Evolutionary conservation across 1,140 invertebrate species (phyloP).

Genomic region (Catajapyx aquilonaris): DNA sequence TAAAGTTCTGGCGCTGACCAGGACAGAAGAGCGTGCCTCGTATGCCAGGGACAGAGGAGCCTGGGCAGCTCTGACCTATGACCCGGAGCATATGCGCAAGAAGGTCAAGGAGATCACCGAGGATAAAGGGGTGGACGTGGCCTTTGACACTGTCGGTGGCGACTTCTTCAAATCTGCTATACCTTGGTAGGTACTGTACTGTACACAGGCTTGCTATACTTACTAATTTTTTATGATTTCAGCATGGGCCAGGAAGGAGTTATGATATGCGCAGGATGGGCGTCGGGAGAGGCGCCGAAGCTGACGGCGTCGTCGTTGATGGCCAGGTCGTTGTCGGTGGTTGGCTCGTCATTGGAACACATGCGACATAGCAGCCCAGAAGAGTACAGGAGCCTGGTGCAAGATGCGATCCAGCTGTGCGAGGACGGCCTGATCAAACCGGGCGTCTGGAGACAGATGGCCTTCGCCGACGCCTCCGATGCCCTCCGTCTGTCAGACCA

Average conservation of each 20-base stretch:
- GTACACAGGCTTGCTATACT: no score
- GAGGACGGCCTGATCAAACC: no score
- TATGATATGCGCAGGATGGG: not conserved
- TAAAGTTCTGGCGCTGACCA: constrained; percentile 36
- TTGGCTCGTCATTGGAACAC: not conserved
- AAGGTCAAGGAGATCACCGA: constrained; percentile 29
- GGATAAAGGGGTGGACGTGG: constrained; percentile 28
- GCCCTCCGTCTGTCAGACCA: no score
- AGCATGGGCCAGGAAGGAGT: not conserved
- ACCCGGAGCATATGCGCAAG: constrained; percentile 26
- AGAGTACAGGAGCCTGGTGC: no score
- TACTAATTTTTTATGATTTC: constrained; percentile 6
- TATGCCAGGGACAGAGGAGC: constrained; percentile 33
- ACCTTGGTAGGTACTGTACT: constrained; percentile 28
- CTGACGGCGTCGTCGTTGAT: not conserved
- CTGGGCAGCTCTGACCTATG: constrained; percentile 30
- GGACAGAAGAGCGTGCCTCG: constrained; percentile 28
- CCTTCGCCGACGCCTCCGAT: no score
- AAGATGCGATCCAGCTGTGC: no score
- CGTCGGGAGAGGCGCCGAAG: not conserved
- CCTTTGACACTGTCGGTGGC: constrained; percentile 35
- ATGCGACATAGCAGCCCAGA: not conserved
- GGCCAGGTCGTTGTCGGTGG: not conserved
- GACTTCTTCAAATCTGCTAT: constrained; percentile 30
- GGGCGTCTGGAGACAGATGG: no score